Conservation (phyloP, 2,113 vertebrate species). For the Gasterosteus aculeatus region DNA sequence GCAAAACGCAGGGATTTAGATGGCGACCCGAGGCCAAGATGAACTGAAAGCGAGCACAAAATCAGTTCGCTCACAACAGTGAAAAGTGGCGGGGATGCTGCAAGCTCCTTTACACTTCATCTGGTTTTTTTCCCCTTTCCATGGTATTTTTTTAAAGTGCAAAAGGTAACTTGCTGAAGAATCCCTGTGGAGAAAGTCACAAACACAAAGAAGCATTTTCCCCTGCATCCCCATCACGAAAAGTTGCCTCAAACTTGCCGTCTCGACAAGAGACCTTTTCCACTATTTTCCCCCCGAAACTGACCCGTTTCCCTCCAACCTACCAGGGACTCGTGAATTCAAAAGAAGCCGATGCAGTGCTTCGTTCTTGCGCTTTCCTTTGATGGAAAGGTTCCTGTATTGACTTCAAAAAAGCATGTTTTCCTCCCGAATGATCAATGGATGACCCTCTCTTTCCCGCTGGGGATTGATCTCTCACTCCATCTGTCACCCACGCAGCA, state of each 20-base stretch:
- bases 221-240: background rate
- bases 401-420: conserved; percentile 4
- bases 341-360: background rate
- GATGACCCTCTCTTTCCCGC: background rate
- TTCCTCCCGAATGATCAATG: conserved; percentile 20
- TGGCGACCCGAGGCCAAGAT: background rate
- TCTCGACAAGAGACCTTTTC: background rate
- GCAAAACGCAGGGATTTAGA: background rate
- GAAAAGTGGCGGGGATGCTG: no score
- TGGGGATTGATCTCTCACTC: conserved; percentile 13
- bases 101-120: no score
- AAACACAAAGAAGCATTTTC: background rate
- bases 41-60: background rate
- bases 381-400: conserved; percentile 40
- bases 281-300: background rate
- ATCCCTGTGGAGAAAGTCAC: background rate
- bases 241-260: conserved; percentile 7
- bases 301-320: conserved; percentile 3
- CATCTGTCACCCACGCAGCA: background rate
- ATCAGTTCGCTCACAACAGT: background rate
- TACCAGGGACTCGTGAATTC: conserved; percentile 3
- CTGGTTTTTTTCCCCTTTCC: no score
- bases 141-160: no score
- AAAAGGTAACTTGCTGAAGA: background rate
- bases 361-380: conserved; percentile 15